A percentile compares a stretch with the other conserved stretches of the same genome.
Conservation (phyloP, 2,888 invertebrate genomes). For the Crepidodera aurea region DNA sequence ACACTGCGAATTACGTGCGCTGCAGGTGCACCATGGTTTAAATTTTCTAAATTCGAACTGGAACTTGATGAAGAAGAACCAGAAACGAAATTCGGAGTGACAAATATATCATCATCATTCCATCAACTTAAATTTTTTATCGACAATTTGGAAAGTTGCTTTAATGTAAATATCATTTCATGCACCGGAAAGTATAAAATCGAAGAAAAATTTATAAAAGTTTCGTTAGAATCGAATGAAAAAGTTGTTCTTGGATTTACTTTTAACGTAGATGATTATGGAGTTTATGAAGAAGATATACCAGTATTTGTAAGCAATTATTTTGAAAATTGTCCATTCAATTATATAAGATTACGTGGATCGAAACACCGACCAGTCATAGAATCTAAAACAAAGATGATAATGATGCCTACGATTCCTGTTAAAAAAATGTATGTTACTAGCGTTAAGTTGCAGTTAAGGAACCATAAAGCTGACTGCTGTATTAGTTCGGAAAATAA, state of each 20-base stretch:
- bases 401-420: slow-evolving; percentile 56
- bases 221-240: slow-evolving; percentile 42
- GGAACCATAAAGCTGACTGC: slow-evolving; percentile 38
- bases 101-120: slow-evolving; percentile 23
- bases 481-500: slow-evolving; percentile 27
- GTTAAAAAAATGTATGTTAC: slow-evolving; percentile 5
- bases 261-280: slow-evolving; percentile 9
- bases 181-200: neutral
- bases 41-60: slow-evolving; percentile 36
- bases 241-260: slow-evolving; percentile 18
- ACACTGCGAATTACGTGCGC: slow-evolving; percentile 46
- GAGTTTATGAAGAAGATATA: slow-evolving; percentile 2
- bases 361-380: slow-evolving; percentile 49
- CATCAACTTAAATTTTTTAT: slow-evolving; percentile 16
- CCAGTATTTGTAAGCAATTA: slow-evolving; percentile 10
- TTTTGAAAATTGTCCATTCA: slow-evolving; percentile 37
- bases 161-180: slow-evolving; percentile 8
- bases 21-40: slow-evolving; percentile 39
- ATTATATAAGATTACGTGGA: slow-evolving; percentile 54
- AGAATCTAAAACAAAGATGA: slow-evolving; percentile 43
- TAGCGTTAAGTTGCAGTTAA: slow-evolving; percentile 22
- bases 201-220: slow-evolving; percentile 15
- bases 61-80: slow-evolving; percentile 20
- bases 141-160: neutral
- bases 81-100: slow-evolving; percentile 27